These are phyloP conservation scores for Malthinus seriepunctatus DNA, from an alignment of 2,888 invertebrate genomes.

Conservation along the genomic window DNA sequence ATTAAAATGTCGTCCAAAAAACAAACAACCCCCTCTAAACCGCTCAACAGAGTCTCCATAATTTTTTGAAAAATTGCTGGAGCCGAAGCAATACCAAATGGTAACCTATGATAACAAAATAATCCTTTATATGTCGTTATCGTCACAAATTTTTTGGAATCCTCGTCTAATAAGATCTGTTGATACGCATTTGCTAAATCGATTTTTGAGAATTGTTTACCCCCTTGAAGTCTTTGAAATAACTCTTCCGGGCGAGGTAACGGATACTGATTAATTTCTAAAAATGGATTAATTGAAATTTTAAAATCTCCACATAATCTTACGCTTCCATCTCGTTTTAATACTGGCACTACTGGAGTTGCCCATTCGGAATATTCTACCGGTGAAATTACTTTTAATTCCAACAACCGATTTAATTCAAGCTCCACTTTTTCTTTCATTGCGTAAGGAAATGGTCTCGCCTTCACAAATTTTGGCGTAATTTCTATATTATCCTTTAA, in stretches of 20 bases:
- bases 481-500: not conserved
- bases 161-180: conserved; percentile 19
- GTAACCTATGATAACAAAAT: conserved; percentile 22
- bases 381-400: not conserved
- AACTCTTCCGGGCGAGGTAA: not conserved
- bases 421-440: conserved; percentile 1
- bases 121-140: conserved; percentile 29
- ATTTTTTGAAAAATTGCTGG: conserved; percentile 27
- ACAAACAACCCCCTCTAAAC: conserved; percentile 14
- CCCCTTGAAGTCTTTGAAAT: not conserved
- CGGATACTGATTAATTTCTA: not conserved
- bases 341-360: conserved; percentile 7
- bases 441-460: not conserved
- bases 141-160: conserved; percentile 17
- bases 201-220: conserved; percentile 21
- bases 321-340: not conserved
- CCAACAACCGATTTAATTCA: conserved; percentile 1
- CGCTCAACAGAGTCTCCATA: conserved; percentile 25
- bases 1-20: conserved; percentile 15
- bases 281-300: not conserved
- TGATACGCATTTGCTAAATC: conserved; percentile 31
- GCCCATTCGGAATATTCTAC: not conserved
- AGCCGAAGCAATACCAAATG: conserved; percentile 25
- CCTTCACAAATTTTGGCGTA: not conserved
- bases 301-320: conserved; percentile 2